phyloP scores from a whole-genome alignment of 2,888 invertebrate species.

The Zootermopsis nevadensis region DNA sequence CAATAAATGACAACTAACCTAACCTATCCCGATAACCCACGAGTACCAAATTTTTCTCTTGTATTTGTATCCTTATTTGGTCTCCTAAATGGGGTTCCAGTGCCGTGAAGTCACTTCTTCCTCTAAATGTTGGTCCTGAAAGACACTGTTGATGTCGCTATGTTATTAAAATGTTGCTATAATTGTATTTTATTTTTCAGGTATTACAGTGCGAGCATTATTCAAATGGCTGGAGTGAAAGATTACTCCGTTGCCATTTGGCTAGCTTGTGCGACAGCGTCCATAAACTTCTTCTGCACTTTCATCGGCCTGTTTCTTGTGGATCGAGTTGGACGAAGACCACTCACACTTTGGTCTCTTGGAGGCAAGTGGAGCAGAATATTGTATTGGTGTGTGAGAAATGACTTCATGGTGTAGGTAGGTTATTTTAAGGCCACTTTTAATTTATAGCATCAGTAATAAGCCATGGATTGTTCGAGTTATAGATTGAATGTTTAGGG shows the following conservation, averaged over 20 bases:
- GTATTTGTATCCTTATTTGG: no score
- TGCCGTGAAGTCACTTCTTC: no score
- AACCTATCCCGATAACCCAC: no score
- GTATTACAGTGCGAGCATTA: constrained; percentile 68
- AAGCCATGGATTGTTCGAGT: no score
- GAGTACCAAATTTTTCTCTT: no score
- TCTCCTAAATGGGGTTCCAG: no score
- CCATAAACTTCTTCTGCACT: constrained; percentile 64
- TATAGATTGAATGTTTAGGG: no score
- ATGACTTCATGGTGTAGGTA: no score
- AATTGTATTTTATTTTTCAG: constrained; percentile 56
- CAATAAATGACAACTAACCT: no score
- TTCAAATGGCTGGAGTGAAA: constrained; percentile 58
- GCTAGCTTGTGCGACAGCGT: constrained; percentile 62
- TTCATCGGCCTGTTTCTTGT: constrained; percentile 64
- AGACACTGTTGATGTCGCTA: background rate
- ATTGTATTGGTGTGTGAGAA: background rate
- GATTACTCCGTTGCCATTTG: constrained; percentile 63
- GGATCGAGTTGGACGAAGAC: constrained; percentile 64
- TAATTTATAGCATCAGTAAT: no score
- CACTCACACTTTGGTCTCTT: constrained; percentile 52
- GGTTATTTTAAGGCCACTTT: no score
- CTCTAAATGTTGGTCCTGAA: no score
- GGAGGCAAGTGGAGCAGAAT: constrained; percentile 43
- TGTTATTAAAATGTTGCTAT: background rate